phyloP scores from a whole-genome alignment of 1,140 invertebrate genomes.

The Nephila pilipes region DNA sequence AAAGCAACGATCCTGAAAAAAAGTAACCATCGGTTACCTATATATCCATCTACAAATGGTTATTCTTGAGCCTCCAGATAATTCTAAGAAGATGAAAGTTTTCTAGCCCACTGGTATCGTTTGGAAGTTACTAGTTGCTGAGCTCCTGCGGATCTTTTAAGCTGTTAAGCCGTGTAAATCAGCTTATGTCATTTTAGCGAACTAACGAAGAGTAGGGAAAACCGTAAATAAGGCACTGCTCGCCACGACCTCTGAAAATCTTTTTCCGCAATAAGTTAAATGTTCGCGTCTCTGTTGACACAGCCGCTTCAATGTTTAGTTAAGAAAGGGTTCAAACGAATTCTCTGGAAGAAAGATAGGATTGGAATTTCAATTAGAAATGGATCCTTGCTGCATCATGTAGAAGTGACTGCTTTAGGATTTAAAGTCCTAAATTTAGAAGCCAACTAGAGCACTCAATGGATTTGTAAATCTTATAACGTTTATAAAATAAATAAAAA shows the following conservation, averaged over 20 bases:
- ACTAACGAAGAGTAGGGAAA: not conserved
- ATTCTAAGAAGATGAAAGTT: not conserved
- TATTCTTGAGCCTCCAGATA: not conserved
- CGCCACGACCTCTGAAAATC: not conserved
- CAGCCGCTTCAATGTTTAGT: not conserved
- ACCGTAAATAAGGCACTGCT: not conserved
- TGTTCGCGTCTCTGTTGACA: not conserved
- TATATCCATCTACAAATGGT: not conserved
- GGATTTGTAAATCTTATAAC: too few species aligned
- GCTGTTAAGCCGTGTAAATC: not conserved
- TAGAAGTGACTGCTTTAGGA: not conserved
- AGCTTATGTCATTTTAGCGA: not conserved
- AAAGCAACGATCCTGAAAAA: not conserved
- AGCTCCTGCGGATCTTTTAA: too few species aligned
- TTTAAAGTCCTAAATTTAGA: not conserved
- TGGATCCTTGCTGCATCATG: not conserved
- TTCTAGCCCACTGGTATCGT: not conserved
- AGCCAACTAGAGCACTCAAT: too few species aligned
- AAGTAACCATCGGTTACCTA: not conserved
- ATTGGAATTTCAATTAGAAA: slow-evolving; percentile 1
- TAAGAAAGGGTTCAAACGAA: not conserved
- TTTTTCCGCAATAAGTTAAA: not conserved
- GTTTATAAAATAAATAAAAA: too few species aligned
- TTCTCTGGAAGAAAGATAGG: not conserved
- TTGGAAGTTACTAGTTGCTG: too few species aligned